Base-by-base conservation (phyloP, 1,140 invertebrate genomes). In the Anastrepha ludens region DNA sequence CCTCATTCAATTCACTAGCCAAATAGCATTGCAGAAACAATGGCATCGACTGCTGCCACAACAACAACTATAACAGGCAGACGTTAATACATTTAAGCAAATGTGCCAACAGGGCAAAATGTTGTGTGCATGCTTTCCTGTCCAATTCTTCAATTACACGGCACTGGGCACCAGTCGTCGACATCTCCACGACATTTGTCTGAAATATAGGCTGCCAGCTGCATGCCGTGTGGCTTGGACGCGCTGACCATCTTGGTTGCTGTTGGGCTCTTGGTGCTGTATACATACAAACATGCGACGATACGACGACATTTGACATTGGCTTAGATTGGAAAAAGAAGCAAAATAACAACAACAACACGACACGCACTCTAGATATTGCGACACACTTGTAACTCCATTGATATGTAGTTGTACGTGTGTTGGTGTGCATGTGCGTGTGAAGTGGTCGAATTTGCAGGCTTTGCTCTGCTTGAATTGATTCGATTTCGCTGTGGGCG, bases 71-170 rank as follows among this genome's bases (percentile, higher is more conserved):
- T n/a, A 55, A 74, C n/a, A 58, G 58, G 89, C 92, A 92, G 90
- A 92, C 91, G 91, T 92, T 92, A 92, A 92, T 92, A 91, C 90
- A 90, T 90, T 92, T 92, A 92, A 92, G 91, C 90, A 91, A 92
- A 92, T 92, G 90, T 92, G 91, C 92, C 91, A 92, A 92, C 90
- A 92, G 91, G 91, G 89, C 91, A 91, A 92, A 90, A 88, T 89
- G 90, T 29, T 78, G 39, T 70, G 78, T 58, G 29, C 59, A 47
- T 81, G 74, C 74, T 81, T 55, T 81, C 47, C 7, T 81, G 50
- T 50, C 6, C 74, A 55, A 81, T 81, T 55, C 74, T 50, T 81
- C 74, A 81, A 81, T 87, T 74, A 58, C 87, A 74, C 62, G 55
- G 44, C 29, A 47, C 67, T 87, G 39, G 86, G 86, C 50, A 59